A percentile compares a stretch with the other conserved stretches of the same genome.
Evolutionary conservation across 2,113 vertebrate genomes (phyloP).

Genomic region (Smithornis capensis): DNA sequence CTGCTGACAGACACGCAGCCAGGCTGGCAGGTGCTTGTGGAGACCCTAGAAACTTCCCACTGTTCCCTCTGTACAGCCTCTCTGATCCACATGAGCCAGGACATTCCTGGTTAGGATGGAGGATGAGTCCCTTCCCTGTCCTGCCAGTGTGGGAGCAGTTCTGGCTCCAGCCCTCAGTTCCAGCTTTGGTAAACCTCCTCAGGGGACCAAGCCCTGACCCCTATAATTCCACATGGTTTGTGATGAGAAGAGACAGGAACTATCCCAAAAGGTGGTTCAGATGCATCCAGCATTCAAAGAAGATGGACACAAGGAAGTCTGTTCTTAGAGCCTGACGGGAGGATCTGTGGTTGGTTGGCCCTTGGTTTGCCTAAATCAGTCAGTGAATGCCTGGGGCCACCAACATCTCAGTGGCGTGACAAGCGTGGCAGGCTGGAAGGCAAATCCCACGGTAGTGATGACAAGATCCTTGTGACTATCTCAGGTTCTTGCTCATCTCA

Average conservation of each 20-base stretch:
- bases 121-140: not conserved
- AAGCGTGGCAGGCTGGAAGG: not conserved
- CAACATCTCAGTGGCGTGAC: not conserved
- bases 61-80: not conserved
- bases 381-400: not conserved
- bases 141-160: not conserved
- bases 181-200: not conserved
- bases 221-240: accelerated
- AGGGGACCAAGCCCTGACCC: not conserved
- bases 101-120: not conserved
- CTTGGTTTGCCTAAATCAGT: not conserved
- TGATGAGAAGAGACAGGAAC: not conserved
- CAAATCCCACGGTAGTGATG: not conserved
- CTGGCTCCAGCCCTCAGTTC: not conserved
- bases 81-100: not conserved
- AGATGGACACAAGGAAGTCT: not conserved
- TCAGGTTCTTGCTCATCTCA: not conserved
- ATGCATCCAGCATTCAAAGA: not conserved
- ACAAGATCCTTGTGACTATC: not conserved
- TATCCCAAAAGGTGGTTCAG: not conserved
- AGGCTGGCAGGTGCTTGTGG: not conserved
- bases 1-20: not conserved
- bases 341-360: not conserved
- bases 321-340: not conserved
- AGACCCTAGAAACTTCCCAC: not conserved